Evolutionary conservation across 2,113 vertebrate species (phyloP).

Genomic region (Rhadina sibilatrix): DNA sequence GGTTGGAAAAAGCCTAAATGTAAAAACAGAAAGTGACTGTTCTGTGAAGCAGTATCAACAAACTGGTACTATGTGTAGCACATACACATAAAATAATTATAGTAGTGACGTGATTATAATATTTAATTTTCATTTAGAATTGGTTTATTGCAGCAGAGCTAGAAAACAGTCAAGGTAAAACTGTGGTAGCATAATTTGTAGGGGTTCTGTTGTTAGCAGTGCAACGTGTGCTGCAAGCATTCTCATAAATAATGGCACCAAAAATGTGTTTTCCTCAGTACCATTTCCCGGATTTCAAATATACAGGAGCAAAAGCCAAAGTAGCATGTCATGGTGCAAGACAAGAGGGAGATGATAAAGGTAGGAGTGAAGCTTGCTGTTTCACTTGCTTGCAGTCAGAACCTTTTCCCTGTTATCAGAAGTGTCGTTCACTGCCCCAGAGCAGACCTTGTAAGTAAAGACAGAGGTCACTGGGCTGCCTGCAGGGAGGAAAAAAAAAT

Average conservation of each 20-base stretch:
- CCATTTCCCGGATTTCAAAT: background rate
- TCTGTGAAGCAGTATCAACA: background rate
- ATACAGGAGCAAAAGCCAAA: background rate
- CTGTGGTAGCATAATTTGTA: background rate
- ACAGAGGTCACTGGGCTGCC: background rate
- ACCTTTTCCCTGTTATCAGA: conserved; percentile 5
- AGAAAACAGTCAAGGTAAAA: background rate
- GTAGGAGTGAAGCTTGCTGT: background rate
- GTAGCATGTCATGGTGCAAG: background rate
- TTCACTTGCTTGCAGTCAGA: background rate
- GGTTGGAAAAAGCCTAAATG: background rate
- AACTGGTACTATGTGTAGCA: background rate
- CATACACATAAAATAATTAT: background rate
- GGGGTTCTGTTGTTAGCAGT: background rate
- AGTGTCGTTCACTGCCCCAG: background rate
- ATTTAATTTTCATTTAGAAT: background rate
- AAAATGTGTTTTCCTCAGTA: background rate
- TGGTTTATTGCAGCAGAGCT: background rate
- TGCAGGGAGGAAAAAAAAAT: background rate
- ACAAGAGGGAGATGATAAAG: conserved; percentile 27
- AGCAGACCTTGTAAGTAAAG: conserved; percentile 6
- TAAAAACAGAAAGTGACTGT: background rate
- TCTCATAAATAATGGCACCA: background rate
- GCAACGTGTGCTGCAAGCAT: background rate
- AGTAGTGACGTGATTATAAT: background rate